Conservation (phyloP, 2,888 invertebrate species). For the Aspidiotus rigidus region DNA sequence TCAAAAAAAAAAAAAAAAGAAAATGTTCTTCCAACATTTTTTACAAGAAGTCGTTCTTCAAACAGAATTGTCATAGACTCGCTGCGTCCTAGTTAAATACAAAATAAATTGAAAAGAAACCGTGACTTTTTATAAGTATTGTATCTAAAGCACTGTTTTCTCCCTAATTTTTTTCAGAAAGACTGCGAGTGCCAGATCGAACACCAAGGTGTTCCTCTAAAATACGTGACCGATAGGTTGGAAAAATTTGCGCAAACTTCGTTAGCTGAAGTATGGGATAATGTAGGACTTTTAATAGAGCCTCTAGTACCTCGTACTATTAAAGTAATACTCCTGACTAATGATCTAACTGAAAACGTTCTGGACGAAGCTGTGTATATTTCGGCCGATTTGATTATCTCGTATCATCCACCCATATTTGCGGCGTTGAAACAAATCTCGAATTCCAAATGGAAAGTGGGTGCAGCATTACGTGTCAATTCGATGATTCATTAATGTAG, state of each 20-base stretch:
- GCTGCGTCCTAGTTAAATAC: no score
- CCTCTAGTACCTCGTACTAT: constrained; percentile 52
- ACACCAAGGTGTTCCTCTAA: constrained; percentile 39
- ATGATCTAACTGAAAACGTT: constrained; percentile 83
- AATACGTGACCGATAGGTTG: constrained; percentile 48
- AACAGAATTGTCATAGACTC: no score
- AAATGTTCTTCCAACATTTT: no score
- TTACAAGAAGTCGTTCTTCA: no score
- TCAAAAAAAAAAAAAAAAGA: no score
- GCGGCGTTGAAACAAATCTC: constrained; percentile 68
- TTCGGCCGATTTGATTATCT: constrained; percentile 68
- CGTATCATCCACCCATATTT: constrained; percentile 96
- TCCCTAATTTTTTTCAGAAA: no score
- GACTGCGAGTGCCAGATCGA: no score
- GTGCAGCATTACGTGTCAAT: constrained; percentile 47
- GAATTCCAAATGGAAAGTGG: constrained; percentile 56
- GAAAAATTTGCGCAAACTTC: constrained; percentile 60
- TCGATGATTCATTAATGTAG: no score
- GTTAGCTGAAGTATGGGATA: constrained; percentile 84
- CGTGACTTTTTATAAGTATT: no score
- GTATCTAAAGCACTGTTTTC: no score
- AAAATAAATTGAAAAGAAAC: no score
- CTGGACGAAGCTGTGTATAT: constrained; percentile 65
- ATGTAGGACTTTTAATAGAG: constrained; percentile 83
- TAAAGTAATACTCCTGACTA: constrained; percentile 68